phyloP scores from a whole-genome alignment of 2,113 vertebrate genomes.

The Apaloderma vittatum region DNA sequence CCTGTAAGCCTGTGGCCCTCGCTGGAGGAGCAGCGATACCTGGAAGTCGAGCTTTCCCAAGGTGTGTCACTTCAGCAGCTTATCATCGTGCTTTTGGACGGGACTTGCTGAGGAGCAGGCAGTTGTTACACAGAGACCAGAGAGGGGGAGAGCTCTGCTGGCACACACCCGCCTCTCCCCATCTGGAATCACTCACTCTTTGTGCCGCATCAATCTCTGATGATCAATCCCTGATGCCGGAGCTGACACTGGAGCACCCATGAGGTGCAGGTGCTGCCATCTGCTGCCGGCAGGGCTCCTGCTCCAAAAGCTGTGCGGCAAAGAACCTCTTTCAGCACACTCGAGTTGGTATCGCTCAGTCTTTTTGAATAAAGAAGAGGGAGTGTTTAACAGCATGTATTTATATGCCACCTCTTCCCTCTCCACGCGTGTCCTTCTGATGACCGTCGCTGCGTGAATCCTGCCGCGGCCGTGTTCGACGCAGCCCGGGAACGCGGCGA shows the following conservation, averaged over 20 bases:
- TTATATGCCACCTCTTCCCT: not conserved
- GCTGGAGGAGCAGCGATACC: not conserved
- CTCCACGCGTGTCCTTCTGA: not conserved
- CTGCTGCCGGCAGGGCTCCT: not conserved
- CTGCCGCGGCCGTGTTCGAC: not conserved
- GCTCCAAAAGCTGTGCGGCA: not conserved
- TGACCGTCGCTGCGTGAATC: fast-evolving
- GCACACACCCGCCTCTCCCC: not conserved
- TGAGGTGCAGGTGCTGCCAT: not conserved
- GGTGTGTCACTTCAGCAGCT: not conserved
- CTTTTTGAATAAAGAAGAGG: not conserved
- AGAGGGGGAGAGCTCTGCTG: not conserved
- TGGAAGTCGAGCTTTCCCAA: not conserved
- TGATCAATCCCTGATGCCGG: not conserved
- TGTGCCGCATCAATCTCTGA: not conserved
- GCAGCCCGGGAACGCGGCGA: fast-evolving
- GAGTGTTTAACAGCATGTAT: not conserved
- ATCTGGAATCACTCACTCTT: not conserved
- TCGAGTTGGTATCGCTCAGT: not conserved
- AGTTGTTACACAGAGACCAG: not conserved
- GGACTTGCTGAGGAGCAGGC: not conserved
- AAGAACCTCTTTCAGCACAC: not conserved
- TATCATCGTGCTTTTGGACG: not conserved
- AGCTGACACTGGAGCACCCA: not conserved
- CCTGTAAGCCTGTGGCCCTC: not conserved